phyloP scores from a whole-genome alignment of 2,888 invertebrate genomes.

The Odiellus spinosus region DNA sequence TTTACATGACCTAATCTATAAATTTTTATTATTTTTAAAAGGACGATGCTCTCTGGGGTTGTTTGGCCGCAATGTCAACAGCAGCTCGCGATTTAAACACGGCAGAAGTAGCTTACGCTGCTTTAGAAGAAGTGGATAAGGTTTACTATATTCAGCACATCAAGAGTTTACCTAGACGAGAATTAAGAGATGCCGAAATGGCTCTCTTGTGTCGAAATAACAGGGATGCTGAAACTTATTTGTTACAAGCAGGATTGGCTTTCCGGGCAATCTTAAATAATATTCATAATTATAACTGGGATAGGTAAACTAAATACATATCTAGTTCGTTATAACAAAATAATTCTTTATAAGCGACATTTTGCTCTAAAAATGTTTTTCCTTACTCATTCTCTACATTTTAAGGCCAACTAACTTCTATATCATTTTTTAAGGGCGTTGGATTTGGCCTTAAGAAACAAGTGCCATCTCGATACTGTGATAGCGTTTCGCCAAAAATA shows the following conservation, averaged over 20 bases:
- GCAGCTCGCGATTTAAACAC: conserved; percentile 68
- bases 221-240: conserved; percentile 51
- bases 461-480: conserved; percentile 55
- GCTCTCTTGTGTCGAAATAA: conserved; percentile 49
- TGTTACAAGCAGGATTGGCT: conserved; percentile 38
- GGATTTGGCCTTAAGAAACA: conserved; percentile 54
- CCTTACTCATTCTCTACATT: no score
- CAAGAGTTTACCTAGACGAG: conserved; percentile 31
- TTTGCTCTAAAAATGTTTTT: no score
- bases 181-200: conserved; percentile 45
- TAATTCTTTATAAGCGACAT: not conserved
- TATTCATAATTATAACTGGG: conserved; percentile 54
- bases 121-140: conserved; percentile 66
- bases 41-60: conserved; percentile 61
- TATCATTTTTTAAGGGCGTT: conserved; percentile 43
- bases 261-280: conserved; percentile 55
- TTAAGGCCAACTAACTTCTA: no score
- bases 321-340: conserved; percentile 4
- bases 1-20: conserved; percentile 1
- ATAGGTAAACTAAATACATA: conserved; percentile 37
- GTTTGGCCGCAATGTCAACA: conserved; percentile 77
- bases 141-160: conserved; percentile 47
- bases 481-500: conserved; percentile 47
- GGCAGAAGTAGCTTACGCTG: conserved; percentile 88
- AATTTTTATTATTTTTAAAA: conserved; percentile 13